Evolutionary conservation across 2,888 invertebrate genomes (phyloP).

Genomic region (Plusia festucae): DNA sequence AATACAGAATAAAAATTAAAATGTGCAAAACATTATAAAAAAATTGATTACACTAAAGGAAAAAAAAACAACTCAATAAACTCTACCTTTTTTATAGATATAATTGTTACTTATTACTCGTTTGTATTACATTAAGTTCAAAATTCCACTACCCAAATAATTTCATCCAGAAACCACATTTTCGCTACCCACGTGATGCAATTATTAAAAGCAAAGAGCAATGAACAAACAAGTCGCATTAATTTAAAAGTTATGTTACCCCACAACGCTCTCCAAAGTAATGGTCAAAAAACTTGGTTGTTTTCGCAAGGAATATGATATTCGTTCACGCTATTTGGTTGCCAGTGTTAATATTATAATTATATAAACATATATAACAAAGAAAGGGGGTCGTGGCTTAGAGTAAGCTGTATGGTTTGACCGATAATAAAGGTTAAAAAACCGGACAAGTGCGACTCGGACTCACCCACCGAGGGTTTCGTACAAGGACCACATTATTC

Average conservation of each 20-base stretch:
- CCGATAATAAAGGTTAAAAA: no score
- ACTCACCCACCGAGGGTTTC: no score
- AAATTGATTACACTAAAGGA: no score
- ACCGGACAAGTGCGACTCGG: no score
- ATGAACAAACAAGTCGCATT: conserved; percentile 76
- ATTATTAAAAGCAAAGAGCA: conserved; percentile 60
- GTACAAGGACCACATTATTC: no score
- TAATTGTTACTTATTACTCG: no score
- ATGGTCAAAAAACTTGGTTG: conserved; percentile 49
- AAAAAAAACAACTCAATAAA: no score
- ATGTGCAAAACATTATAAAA: no score
- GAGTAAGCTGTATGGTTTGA: no score
- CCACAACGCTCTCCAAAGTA: conserved; percentile 28
- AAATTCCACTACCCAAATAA: not conserved
- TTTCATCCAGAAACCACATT: not conserved
- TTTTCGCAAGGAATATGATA: conserved; percentile 55
- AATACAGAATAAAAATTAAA: no score
- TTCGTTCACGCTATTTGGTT: conserved; percentile 26
- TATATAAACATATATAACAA: not conserved
- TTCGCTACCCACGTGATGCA: conserved; percentile 39
- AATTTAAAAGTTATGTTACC: conserved; percentile 65
- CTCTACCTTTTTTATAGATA: no score
- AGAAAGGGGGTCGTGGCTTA: no score
- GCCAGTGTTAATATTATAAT: not conserved
- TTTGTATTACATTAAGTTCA: not conserved